Percentiles rank a stretch among this genome's conserved stretches.
phyloP scores from a whole-genome alignment of 2,797 vertebrate genomes.

The Acanthis flammea region DNA sequence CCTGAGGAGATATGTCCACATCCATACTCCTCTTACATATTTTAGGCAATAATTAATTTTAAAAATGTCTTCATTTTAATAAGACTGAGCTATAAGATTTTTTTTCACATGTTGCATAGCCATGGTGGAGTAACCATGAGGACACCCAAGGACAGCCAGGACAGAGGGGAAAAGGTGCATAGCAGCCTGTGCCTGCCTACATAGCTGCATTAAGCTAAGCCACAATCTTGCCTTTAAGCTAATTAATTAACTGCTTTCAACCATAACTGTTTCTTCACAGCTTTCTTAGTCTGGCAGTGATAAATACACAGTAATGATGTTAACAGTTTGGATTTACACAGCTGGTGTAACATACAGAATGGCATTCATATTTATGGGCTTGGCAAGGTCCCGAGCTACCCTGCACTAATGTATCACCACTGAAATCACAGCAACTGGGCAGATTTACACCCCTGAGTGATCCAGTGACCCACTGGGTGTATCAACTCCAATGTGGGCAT shows the following conservation, averaged over 20 bases:
- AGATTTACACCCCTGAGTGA: not conserved
- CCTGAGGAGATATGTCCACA: not conserved
- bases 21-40: fast-evolving
- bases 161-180: not conserved
- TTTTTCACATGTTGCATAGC: not conserved
- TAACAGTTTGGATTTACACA: conserved; percentile 42
- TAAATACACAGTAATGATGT: conserved; percentile 39
- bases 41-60: not conserved
- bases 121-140: not conserved
- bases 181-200: not conserved
- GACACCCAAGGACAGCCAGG: not conserved
- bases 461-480: not conserved
- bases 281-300: conserved; percentile 45
- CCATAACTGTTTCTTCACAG: conserved; percentile 51
- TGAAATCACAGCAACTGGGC: not conserved
- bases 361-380: conserved; percentile 15
- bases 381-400: not conserved
- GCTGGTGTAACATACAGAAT: not conserved
- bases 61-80: not conserved
- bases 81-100: not conserved
- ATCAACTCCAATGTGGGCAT: not conserved
- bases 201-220: not conserved
- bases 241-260: conserved; percentile 59
- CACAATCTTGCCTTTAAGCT: conserved; percentile 34
- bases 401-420: not conserved